Evolutionary conservation across 2,888 invertebrate species (phyloP).

Genomic region (Plusia festucae): DNA sequence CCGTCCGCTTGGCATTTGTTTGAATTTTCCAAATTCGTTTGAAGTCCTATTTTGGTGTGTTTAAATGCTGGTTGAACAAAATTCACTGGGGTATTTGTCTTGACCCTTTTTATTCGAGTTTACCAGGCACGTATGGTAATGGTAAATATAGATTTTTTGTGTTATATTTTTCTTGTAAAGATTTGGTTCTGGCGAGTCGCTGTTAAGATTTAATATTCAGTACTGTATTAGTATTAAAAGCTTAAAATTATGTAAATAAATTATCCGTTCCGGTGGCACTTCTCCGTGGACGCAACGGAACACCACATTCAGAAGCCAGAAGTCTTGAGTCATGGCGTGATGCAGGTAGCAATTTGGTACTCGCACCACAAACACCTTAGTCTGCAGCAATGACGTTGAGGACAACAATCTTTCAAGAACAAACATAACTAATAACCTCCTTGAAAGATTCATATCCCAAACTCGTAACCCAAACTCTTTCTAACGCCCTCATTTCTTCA

Average conservation of each 20-base stretch:
- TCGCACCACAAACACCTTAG: too few species aligned
- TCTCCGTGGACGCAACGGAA: too few species aligned
- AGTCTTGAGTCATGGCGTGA: too few species aligned
- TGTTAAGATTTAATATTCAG: too few species aligned
- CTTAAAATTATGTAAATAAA: too few species aligned
- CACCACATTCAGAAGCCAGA: too few species aligned
- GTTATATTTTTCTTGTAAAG: slow-evolving; percentile 2
- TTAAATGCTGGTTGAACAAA: slow-evolving; percentile 51
- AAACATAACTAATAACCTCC: not conserved
- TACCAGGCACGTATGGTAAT: slow-evolving; percentile 20
- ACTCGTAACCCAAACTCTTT: slow-evolving; percentile 6
- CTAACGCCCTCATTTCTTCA: slow-evolving; percentile 48
- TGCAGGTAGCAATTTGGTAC: too few species aligned
- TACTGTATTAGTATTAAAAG: too few species aligned
- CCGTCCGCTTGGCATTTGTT: slow-evolving; percentile 41
- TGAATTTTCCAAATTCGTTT: slow-evolving; percentile 52
- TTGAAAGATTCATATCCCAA: not conserved
- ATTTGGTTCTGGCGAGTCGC: not conserved
- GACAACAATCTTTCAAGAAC: not conserved
- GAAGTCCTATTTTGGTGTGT: slow-evolving; percentile 39
- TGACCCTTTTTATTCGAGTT: slow-evolving; percentile 43
- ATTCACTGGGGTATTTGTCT: slow-evolving; percentile 51
- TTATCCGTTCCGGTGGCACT: too few species aligned
- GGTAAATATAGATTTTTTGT: slow-evolving; percentile 42
- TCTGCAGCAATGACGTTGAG: too few species aligned